Percentiles rank a stretch among this genome's conserved stretches.
Evolutionary conservation across 2,113 vertebrate genomes (phyloP).

Genomic region (Rynchops niger): DNA sequence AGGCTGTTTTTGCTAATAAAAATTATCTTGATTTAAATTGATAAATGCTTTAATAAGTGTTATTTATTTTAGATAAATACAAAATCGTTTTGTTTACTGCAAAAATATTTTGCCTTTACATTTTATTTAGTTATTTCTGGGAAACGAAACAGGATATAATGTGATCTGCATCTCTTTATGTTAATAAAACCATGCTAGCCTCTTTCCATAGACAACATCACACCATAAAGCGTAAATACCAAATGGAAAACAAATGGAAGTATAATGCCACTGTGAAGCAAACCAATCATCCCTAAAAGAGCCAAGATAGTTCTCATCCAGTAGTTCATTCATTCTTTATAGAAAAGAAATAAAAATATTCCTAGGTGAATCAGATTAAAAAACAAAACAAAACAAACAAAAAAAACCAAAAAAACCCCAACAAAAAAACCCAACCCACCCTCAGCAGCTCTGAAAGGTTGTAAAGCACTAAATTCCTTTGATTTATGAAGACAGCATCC

Average conservation of each 20-base stretch:
- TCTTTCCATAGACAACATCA: constrained; percentile 52
- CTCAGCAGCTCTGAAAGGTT: constrained; percentile 38
- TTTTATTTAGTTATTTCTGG: neutral
- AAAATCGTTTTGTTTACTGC: neutral
- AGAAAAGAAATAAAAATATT: constrained; percentile 64
- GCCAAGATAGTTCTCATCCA: constrained; percentile 48
- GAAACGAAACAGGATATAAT: constrained; percentile 16
- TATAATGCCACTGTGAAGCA: constrained; percentile 29
- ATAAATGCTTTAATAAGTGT: neutral
- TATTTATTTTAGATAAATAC: neutral
- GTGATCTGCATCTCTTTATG: constrained; percentile 64
- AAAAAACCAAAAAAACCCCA: neutral
- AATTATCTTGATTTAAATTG: neutral
- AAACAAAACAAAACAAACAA: neutral
- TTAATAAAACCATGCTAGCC: constrained; percentile 54
- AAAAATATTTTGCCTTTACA: neutral
- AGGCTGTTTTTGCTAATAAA: neutral
- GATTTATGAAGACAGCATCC: constrained; percentile 72
- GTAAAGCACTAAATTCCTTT: constrained; percentile 69
- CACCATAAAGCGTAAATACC: constrained; percentile 53
- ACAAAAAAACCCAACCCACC: neutral
- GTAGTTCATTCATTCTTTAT: constrained; percentile 66
- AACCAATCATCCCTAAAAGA: constrained; percentile 65
- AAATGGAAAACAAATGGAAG: constrained; percentile 65
- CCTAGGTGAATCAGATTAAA: constrained; percentile 63